These are phyloP conservation scores for Nephrotoma flavescens DNA, from an alignment of 2,888 invertebrate genomes.

Conservation along the genomic window DNA sequence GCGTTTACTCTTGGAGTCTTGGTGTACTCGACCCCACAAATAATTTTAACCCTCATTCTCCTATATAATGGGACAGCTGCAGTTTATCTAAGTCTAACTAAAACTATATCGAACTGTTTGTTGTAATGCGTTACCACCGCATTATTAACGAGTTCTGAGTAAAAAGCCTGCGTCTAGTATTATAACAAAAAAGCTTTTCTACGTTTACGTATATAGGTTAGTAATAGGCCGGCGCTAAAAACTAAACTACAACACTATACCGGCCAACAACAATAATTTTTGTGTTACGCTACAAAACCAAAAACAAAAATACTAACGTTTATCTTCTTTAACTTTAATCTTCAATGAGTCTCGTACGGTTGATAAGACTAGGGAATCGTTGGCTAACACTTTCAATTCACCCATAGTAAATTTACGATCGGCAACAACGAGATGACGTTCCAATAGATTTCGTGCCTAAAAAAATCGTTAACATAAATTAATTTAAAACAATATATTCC, in stretches of 20 bases:
- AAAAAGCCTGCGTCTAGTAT: neutral
- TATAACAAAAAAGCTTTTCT: neutral
- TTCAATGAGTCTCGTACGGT: slow-evolving; percentile 57
- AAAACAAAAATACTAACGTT: slow-evolving; percentile 42
- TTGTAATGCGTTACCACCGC: neutral
- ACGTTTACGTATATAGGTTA: neutral
- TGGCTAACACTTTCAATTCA: slow-evolving; percentile 53
- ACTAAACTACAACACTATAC: neutral
- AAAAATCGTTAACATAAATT: slow-evolving; percentile 18
- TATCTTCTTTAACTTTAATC: slow-evolving; percentile 55
- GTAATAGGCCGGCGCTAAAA: neutral
- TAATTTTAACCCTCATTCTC: too few relatives aligned
- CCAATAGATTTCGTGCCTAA: slow-evolving; percentile 67
- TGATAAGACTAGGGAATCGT: slow-evolving; percentile 52
- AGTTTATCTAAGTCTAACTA: neutral
- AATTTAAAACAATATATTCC: neutral
- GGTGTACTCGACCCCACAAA: too few relatives aligned
- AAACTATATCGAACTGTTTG: neutral
- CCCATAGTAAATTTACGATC: slow-evolving; percentile 68
- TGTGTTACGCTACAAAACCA: neutral
- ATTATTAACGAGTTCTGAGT: neutral
- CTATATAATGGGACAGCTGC: too few relatives aligned
- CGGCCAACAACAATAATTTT: neutral
- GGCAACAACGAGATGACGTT: slow-evolving; percentile 75
- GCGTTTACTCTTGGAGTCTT: too few relatives aligned